Evolutionary conservation across 2,113 vertebrate species (phyloP).

Genomic region (Calyptomena viridis): DNA sequence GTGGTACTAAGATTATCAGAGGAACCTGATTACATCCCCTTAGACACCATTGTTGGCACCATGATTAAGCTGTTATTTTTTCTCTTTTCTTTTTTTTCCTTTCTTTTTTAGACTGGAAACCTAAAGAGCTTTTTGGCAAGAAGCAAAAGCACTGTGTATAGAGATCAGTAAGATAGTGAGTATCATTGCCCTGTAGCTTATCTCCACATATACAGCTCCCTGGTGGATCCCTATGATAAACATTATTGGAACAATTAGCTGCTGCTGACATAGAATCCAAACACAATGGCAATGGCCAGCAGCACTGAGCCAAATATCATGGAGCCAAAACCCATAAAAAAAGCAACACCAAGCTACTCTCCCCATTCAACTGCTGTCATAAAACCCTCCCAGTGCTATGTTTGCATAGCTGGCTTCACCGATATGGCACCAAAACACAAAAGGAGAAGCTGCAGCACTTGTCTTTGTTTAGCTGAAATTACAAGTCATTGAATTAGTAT

Average conservation of each 20-base stretch:
- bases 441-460: conserved; percentile 78
- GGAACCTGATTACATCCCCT: conserved; percentile 81
- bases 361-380: conserved; percentile 81
- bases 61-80: conserved; percentile 81
- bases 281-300: conserved; percentile 78
- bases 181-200: conserved; percentile 85
- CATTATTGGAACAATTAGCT: conserved; percentile 89
- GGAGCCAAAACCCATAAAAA: conserved; percentile 81
- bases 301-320: conserved; percentile 78
- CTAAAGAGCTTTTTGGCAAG: conserved; percentile 79
- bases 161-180: conserved; percentile 81
- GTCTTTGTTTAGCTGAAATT: conserved; percentile 85
- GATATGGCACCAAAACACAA: conserved; percentile 82
- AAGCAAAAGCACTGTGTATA: conserved; percentile 76
- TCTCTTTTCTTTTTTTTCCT: not conserved
- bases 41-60: conserved; percentile 80
- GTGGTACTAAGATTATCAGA: conserved; percentile 82
- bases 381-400: conserved; percentile 81
- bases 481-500: conserved; percentile 90
- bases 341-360: conserved; percentile 77
- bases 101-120: conserved; percentile 65
- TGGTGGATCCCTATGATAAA: conserved; percentile 85
- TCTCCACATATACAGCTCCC: conserved; percentile 87
- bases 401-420: conserved; percentile 84
- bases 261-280: conserved; percentile 82